These are phyloP conservation scores for Bagarius yarrelli DNA, from an alignment of 2,113 vertebrate species.

Conservation along the genomic window DNA sequence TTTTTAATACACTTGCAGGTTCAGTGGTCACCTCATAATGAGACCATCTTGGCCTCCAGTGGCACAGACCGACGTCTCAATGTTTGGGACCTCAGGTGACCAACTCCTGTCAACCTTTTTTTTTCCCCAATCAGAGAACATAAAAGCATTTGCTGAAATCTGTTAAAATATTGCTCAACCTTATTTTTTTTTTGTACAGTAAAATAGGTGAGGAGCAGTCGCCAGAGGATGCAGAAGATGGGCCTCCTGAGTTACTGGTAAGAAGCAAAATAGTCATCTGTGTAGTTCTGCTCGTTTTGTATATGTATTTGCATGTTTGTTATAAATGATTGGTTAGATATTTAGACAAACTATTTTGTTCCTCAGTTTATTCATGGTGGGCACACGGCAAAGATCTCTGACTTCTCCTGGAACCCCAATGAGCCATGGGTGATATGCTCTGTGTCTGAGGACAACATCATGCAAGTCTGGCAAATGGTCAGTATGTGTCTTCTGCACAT, in stretches of 20 bases:
- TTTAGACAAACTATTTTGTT: slow-evolving; percentile 8
- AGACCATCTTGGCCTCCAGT: slow-evolving; percentile 97
- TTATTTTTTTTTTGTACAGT: slow-evolving; percentile 61
- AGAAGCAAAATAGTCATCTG: slow-evolving; percentile 7
- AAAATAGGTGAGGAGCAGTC: slow-evolving; percentile 99
- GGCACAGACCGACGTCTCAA: slow-evolving; percentile 95
- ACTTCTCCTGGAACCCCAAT: slow-evolving; percentile 99
- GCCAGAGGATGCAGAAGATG: slow-evolving; percentile 95
- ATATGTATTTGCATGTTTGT: background rate
- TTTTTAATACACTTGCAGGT: slow-evolving; percentile 71
- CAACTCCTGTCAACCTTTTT: background rate
- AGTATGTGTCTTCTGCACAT: slow-evolving; percentile 48
- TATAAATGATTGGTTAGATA: too few species aligned
- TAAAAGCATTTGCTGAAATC: background rate
- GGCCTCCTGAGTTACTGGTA: slow-evolving; percentile 95
- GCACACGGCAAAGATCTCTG: slow-evolving; percentile 97
- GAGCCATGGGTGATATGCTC: slow-evolving; percentile 99
- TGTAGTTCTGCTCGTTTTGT: background rate
- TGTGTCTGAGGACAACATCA: slow-evolving; percentile 99
- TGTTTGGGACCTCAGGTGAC: slow-evolving; percentile 94
- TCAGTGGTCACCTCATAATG: slow-evolving; percentile 98
- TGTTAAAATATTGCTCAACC: background rate
- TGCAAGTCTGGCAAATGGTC: slow-evolving; percentile 99
- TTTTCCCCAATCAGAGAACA: background rate
- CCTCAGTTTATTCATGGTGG: slow-evolving; percentile 94